phyloP scores from a whole-genome alignment of 1,140 invertebrate genomes.

The Heliconius hewitsoni region DNA sequence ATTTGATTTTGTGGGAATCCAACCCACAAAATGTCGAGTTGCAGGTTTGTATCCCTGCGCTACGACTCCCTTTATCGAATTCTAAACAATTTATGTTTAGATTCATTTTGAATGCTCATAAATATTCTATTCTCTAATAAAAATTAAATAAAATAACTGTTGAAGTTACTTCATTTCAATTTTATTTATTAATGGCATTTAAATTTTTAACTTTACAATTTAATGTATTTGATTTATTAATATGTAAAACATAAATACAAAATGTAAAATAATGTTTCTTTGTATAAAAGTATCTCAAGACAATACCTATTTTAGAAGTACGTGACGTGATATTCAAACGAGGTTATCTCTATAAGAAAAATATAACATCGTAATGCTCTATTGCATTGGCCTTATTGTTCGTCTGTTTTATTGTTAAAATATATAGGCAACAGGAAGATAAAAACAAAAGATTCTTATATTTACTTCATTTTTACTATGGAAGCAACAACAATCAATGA shows the following conservation, averaged over 20 bases:
- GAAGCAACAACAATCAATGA: no score
- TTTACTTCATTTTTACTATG: not conserved
- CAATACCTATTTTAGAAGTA: slow-evolving; percentile 1
- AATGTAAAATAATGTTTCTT: not conserved
- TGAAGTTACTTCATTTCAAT: no score
- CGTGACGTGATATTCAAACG: slow-evolving; percentile 9
- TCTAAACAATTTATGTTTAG: no score
- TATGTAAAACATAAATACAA: not conserved
- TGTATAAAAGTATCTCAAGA: not conserved
- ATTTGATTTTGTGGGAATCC: no score
- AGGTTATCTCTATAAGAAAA: slow-evolving; percentile 1
- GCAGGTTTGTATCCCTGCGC: not conserved
- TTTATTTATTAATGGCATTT: no score
- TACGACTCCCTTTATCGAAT: no score
- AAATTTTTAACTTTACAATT: no score
- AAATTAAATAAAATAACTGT: no score
- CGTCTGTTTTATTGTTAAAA: not conserved
- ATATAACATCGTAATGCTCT: not conserved
- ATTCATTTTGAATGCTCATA: no score
- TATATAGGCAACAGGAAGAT: not conserved
- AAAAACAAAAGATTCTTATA: not conserved
- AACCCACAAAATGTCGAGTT: not conserved
- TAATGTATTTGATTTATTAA: no score
- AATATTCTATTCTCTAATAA: no score
- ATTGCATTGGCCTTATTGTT: not conserved